phyloP scores from a whole-genome alignment of 2,888 invertebrate species.

The Mystacides longicornis region DNA sequence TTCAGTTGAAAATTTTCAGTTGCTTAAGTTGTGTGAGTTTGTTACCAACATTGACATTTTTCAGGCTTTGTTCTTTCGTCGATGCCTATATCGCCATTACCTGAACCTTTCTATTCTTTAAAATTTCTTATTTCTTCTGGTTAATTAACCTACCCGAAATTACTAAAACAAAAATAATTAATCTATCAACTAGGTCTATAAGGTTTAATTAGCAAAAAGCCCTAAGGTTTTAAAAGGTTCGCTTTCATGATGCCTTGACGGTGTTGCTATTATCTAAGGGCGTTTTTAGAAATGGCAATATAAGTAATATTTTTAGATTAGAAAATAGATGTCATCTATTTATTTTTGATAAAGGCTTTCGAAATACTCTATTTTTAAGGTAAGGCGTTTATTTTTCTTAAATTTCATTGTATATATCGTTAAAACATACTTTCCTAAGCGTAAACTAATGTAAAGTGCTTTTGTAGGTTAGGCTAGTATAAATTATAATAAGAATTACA shows the following conservation, averaged over 20 bases:
- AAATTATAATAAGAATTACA: neutral
- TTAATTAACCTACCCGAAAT: neutral
- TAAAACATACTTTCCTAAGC: slow-evolving; percentile 12
- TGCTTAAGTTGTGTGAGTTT: neutral
- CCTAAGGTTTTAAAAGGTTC: neutral
- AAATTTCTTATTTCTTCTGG: neutral
- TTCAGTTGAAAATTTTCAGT: neutral
- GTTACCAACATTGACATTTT: neutral
- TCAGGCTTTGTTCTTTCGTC: neutral
- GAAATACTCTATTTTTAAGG: slow-evolving; percentile 22
- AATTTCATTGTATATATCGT: neutral
- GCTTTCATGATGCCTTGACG: neutral
- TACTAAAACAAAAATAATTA: neutral
- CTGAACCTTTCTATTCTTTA: neutral
- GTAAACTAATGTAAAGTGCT: slow-evolving; percentile 30
- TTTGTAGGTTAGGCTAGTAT: slow-evolving; percentile 51
- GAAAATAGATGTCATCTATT: slow-evolving; percentile 43
- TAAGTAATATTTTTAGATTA: slow-evolving; percentile 51
- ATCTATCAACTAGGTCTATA: neutral
- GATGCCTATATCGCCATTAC: neutral
- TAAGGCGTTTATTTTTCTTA: slow-evolving; percentile 5
- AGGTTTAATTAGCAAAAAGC: no score
- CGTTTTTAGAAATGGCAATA: slow-evolving; percentile 22
- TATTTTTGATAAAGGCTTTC: slow-evolving; percentile 33
- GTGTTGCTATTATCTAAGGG: slow-evolving; percentile 5